Evolutionary conservation across 1,140 invertebrate species (phyloP).

Genomic region (Temnothorax longispinosus): DNA sequence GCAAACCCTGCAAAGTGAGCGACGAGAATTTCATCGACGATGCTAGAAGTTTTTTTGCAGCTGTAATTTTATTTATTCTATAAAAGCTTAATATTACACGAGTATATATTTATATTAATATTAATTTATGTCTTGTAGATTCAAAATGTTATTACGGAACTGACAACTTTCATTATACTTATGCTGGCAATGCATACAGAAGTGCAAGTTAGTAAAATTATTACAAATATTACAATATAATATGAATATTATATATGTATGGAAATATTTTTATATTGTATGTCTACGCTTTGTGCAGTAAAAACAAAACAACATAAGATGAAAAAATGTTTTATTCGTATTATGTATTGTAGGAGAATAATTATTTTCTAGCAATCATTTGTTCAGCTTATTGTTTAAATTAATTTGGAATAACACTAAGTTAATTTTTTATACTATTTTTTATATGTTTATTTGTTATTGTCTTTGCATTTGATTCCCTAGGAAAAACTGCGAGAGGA

Average conservation of each 20-base stretch:
- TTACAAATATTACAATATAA: no score
- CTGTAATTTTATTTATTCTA: neutral
- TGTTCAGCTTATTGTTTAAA: neutral
- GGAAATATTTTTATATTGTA: no score
- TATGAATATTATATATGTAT: no score
- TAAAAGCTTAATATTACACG: neutral
- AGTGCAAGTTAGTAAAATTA: slow-evolving; percentile 18
- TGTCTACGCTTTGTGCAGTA: no score
- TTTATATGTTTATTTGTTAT: neutral
- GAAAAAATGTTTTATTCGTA: neutral
- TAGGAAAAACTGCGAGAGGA: neutral
- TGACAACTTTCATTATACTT: neutral
- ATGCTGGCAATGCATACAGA: neutral
- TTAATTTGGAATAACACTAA: neutral
- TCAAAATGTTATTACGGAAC: neutral
- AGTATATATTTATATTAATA: neutral
- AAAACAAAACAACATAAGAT: neutral
- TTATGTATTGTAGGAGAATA: neutral
- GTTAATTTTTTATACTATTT: neutral
- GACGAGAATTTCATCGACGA: neutral
- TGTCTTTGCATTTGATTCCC: neutral
- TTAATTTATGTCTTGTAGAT: neutral
- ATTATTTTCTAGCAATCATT: neutral
- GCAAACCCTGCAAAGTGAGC: neutral
- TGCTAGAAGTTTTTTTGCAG: neutral